Conservation (phyloP, 2,113 vertebrate species). For the Helogale parvula region DNA sequence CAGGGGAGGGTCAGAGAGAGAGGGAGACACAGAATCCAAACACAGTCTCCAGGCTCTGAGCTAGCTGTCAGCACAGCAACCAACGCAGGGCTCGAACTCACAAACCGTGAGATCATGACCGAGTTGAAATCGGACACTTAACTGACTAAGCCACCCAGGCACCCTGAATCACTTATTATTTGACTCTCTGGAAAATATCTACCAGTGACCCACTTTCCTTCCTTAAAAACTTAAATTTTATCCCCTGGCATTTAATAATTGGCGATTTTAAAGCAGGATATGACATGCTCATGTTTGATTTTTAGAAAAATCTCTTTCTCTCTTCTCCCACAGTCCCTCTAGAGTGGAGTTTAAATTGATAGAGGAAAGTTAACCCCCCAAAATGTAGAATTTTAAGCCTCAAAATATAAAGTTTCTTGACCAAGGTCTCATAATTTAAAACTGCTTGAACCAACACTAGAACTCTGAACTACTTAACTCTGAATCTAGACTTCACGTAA, state of each 20-base stretch:
- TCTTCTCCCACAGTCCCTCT: not conserved
- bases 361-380: not conserved
- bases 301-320: not conserved
- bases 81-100: too few relatives aligned
- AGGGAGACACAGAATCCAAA: too few relatives aligned
- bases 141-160: too few relatives aligned
- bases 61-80: too few relatives aligned
- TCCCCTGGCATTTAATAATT: rapidly evolving
- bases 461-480: not conserved
- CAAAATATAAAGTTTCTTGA: not conserved
- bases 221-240: not conserved
- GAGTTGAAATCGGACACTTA: too few relatives aligned
- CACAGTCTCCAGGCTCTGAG: too few relatives aligned
- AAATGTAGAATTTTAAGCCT: not conserved
- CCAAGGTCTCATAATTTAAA: not conserved
- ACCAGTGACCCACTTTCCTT: not conserved
- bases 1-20: too few relatives aligned
- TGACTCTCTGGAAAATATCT: not conserved
- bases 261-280: not conserved
- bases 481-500: not conserved
- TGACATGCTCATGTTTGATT: not conserved
- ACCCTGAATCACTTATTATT: not conserved
- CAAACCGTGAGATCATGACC: too few relatives aligned
- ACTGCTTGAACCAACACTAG: not conserved
- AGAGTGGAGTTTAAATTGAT: not conserved